Base-by-base conservation (phyloP, 1,140 invertebrate species). In the Ericerus pela region DNA sequence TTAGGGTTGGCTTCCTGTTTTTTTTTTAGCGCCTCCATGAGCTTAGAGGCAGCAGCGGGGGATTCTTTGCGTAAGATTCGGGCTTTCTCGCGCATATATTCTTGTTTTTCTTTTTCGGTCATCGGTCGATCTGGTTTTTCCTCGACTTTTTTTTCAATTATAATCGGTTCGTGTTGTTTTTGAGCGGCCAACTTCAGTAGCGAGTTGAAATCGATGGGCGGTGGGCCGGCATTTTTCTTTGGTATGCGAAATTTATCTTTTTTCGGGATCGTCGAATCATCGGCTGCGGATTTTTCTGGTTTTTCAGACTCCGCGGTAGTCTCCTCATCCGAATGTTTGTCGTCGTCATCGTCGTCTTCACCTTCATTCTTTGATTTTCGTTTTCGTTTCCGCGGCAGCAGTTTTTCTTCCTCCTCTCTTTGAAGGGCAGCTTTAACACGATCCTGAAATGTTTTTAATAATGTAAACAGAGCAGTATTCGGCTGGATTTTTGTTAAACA, bases 181-280 rank as follows among this genome's bases (percentile, higher is more conserved):
- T 87, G 76, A 60, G 84, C 81, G 6, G 87, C 88, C 14, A 92
- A 67, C 67, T 86, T 84, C 0, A 91, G 63, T 18, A 91, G 63
- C 41, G 82, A 75, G 60, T 75, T 69, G 63, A 85, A 89, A 68
- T 84, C 79, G 66, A 87, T 75, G 14, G 79, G 78, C 1, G 85
- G 84, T 28, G 84, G 82, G 4, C 73, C 67, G 26, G 73, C 65
- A 72, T 66, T 70, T 70, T 38, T 38, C 14, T 38, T 38, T 6
- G 36, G 36, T 6, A 38, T 38, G 5, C 20, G n/a, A n/a, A 38
- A 38, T 38, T 38, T 38, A 77, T 78, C 0, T 73, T 79, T 10
- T 72, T 14, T 38, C 36, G 4, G 36, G 20, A 16, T 38, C 20
- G n/a, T 38, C 14, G 30, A 10, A 33, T n/a, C 36, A 3, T 38